Evolutionary conservation across 2,113 vertebrate genomes (phyloP).

Genomic region (Gymnogyps californianus): DNA sequence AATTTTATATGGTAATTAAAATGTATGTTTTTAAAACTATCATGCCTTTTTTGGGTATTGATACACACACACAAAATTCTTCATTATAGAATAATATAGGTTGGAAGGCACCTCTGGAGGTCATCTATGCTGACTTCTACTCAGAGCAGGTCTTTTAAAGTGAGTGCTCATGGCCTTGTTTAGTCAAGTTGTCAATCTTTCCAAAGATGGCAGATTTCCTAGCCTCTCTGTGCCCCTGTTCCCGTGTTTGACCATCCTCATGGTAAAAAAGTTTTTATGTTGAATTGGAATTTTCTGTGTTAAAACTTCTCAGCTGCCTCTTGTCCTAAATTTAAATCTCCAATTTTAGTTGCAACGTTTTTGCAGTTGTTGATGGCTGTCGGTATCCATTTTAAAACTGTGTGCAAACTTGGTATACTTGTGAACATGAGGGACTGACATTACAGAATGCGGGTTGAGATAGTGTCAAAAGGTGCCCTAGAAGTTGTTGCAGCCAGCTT

Average conservation of each 20-base stretch:
- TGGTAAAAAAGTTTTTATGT: neutral
- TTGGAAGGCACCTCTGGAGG: neutral
- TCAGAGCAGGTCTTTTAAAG: neutral
- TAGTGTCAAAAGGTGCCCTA: neutral
- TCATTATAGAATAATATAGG: neutral
- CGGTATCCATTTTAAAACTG: accelerated
- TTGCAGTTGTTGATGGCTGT: neutral
- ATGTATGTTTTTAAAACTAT: neutral
- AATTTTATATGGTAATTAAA: neutral
- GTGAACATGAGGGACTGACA: neutral
- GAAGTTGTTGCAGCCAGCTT: neutral
- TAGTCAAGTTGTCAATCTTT: accelerated
- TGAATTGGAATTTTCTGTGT: neutral
- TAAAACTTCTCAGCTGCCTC: neutral
- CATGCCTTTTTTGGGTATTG: neutral
- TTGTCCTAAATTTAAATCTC: neutral
- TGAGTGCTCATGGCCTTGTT: neutral
- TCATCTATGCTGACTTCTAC: neutral
- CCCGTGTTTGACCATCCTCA: neutral
- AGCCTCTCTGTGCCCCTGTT: neutral
- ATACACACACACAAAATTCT: neutral
- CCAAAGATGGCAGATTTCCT: neutral
- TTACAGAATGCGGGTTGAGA: neutral
- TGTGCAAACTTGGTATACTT: neutral
- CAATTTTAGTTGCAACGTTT: neutral